phyloP scores from a whole-genome alignment of 2,797 vertebrate species.

The Australoheros facetus region DNA sequence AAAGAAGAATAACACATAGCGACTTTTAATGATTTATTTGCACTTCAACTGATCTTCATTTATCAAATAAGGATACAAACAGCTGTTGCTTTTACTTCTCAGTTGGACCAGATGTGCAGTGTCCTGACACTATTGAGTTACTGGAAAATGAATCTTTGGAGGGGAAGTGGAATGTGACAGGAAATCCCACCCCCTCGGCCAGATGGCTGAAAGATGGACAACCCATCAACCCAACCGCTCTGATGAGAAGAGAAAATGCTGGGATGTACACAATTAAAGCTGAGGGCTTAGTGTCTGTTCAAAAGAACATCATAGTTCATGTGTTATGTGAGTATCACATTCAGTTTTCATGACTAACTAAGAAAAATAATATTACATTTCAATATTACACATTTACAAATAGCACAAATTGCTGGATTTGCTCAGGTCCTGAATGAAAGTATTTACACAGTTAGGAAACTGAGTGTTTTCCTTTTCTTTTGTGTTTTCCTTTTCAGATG shows the following conservation, averaged over 20 bases:
- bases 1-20: not conserved
- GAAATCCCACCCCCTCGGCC: constrained; percentile 35
- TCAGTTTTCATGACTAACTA: not conserved
- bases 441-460: not conserved
- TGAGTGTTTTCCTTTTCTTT: not conserved
- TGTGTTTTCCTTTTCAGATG: constrained; percentile 54
- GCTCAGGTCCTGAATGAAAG: not conserved
- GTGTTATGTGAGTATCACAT: constrained; percentile 68
- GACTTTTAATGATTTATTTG: not conserved
- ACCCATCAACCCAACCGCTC: fast-evolving
- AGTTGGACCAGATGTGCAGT: constrained; percentile 65
- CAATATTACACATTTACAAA: not conserved
- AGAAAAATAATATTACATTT: not conserved
- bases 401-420: not conserved
- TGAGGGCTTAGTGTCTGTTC: fast-evolving
- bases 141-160: constrained; percentile 53
- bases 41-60: not conserved
- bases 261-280: constrained; percentile 36
- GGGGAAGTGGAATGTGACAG: constrained; percentile 38
- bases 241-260: constrained; percentile 31
- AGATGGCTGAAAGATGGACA: constrained; percentile 44
- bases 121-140: not conserved
- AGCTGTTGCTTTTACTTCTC: not conserved
- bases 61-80: not conserved
- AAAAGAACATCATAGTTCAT: fast-evolving